Percentiles rank a stretch among this genome's conserved stretches.
Conservation (phyloP, 1,140 invertebrate species). For the Drosophila bocqueti region DNA sequence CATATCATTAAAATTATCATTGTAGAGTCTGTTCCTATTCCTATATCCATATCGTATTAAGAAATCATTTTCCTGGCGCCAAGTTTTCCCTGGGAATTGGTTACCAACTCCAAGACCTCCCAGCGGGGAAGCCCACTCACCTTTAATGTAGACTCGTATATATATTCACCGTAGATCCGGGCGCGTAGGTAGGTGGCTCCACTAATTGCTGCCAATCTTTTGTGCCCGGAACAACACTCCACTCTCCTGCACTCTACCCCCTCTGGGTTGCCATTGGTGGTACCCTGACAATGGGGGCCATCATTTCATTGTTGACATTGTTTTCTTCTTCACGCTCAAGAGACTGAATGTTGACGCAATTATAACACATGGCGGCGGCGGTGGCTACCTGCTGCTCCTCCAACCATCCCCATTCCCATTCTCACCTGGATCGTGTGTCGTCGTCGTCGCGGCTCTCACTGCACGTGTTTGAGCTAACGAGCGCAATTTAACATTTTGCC, state of each 20-base stretch:
- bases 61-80: conserved; percentile 61
- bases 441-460: conserved; percentile 11
- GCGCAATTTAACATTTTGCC: conserved; percentile 66
- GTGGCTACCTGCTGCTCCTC: conserved; percentile 27
- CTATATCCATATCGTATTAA: conserved; percentile 49
- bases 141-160: conserved; percentile 6
- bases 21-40: conserved; percentile 11
- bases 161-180: conserved; percentile 9
- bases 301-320: conserved; percentile 75
- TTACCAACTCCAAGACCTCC: conserved; percentile 34
- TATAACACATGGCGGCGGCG: conserved; percentile 58
- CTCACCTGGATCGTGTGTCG: conserved; percentile 42
- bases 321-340: conserved; percentile 68
- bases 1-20: conserved; percentile 4
- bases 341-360: conserved; percentile 70
- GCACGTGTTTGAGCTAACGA: conserved; percentile 64
- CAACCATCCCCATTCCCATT: conserved; percentile 4
- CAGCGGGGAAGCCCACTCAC: conserved; percentile 17
- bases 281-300: conserved; percentile 57
- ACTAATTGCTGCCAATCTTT: conserved; percentile 68
- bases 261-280: conserved; percentile 10
- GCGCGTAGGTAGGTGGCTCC: conserved; percentile 42
- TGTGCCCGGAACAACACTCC: conserved; percentile 30
- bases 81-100: conserved; percentile 55
- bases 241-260: not conserved